Evolutionary conservation across 1,140 invertebrate genomes (phyloP), one percentile per base, ranked within the genome.

Genomic region (Mactra quadrangularis): DNA sequence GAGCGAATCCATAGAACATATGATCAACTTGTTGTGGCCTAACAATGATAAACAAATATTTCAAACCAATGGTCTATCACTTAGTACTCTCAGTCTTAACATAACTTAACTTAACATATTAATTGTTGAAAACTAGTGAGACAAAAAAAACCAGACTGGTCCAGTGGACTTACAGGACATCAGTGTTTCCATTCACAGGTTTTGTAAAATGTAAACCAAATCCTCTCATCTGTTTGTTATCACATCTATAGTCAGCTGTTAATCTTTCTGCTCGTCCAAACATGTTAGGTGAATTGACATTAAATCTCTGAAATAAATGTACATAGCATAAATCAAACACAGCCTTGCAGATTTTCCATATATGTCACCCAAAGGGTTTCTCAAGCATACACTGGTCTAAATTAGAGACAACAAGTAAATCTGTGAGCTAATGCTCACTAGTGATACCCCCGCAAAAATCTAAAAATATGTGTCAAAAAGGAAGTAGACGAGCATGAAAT

Each of bases 221-320:
- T 85, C 96, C 96, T 53, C 95, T 95, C 1, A 95, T 95, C 88
- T 94, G 95, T 91, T 95, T 95, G 83, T 95, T 95, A 89, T 96
- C 94, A 94, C 96, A 94, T 89, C 95, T 95, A 92, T 97, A 97
- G 89, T 97, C 96, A 11, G 95, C 93, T 86, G 95, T 95, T 9
- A 97, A 83, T 35, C 94, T 93, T 94, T 98, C 97, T 4, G 96
- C 97, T 87, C 97, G 93, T 1, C 97, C 97, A 86, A 96, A 94
- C 45, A 97, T 91, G 94, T 98, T 98, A 0, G 97, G 97, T 71
- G 96, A 93, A 87, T 94, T 94, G 15, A 95, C 91, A 45, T 95
- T 95, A 25, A 97, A 92, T 15, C 96, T 94, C 91, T 91, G 85
- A 13, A 84, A 84, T 84, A 50, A 84, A 82, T n/a, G n/a, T n/a